These are phyloP conservation scores for Urocolius indicus DNA, from an alignment of 2,113 vertebrate genomes.

Conservation along the genomic window DNA sequence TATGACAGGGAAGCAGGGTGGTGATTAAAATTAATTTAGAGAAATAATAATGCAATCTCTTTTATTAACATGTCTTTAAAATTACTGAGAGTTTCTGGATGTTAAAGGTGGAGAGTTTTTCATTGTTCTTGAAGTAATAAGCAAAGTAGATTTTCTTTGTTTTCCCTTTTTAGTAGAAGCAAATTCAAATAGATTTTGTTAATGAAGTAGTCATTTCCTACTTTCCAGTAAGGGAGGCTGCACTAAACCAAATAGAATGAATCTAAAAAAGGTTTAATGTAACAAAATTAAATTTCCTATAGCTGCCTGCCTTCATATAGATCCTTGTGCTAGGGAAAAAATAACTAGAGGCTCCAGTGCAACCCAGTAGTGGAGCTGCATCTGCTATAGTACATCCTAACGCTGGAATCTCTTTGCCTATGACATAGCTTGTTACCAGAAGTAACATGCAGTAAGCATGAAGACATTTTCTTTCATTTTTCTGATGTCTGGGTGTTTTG, in stretches of 20 bases:
- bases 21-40: neutral
- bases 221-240: neutral
- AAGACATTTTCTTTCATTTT: neutral
- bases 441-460: neutral
- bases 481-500: neutral
- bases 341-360: neutral
- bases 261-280: neutral
- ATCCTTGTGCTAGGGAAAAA: neutral
- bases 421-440: neutral
- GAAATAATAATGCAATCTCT: neutral
- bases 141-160: neutral
- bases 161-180: neutral
- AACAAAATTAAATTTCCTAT: neutral
- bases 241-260: neutral
- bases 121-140: neutral
- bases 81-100: neutral
- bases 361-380: fast-evolving
- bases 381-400: neutral
- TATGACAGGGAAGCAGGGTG: neutral
- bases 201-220: neutral
- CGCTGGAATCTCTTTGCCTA: neutral
- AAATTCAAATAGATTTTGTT: neutral
- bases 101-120: neutral
- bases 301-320: neutral
- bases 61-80: neutral